Evolutionary conservation across 2,113 vertebrate genomes (phyloP), one percentile per base, ranked within the genome.

Genomic region (Perca flavescens): DNA sequence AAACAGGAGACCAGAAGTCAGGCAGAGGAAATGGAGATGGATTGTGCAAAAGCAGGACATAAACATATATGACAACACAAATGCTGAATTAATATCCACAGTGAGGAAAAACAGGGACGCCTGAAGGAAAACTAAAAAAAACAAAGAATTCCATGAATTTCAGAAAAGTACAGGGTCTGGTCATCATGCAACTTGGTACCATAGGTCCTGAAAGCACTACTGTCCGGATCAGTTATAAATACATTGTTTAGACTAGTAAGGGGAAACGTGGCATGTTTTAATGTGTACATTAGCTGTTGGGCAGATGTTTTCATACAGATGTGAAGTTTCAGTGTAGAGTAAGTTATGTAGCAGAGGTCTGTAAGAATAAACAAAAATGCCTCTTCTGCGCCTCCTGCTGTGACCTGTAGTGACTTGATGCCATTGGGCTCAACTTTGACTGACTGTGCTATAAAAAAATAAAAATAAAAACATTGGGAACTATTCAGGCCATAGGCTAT

Each of bases 311-410:
- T 62, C 77, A 43, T 15, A 53, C 47, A 62, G 34, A 62, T 46
- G 66, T 79, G 65, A 79, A 46, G n/a, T 62, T 43, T 65, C 50
- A 56, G 61, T 15, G n/a, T 64, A 43, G 31, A 74, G 73, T 65
- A 46, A 57, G 22, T 47, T 46, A 46, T 62, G 57, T 46, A 49
- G 49, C 47, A 63, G 58, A 79, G n/a, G 3, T 13, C 77, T 61
- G 16, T 70, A 34, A 70, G 66, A 22, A 52, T 58, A 56, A 62
- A 16, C 47, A 60, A 21, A 22, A n/a, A 53, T 19, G 13, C 50
- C 21, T 56, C 4, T 28, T 22, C 43, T 28, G 50, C 47, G 16
- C 22, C 36, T 19, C 40, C 61, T 16, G 56, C 22, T 56, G 47
- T 22, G 57, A 60, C 19, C 2, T n/a, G 43, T 6, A 34, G 34